Base-by-base conservation (phyloP, 2,113 vertebrate genomes). In the Pyrgilauda ruficollis region DNA sequence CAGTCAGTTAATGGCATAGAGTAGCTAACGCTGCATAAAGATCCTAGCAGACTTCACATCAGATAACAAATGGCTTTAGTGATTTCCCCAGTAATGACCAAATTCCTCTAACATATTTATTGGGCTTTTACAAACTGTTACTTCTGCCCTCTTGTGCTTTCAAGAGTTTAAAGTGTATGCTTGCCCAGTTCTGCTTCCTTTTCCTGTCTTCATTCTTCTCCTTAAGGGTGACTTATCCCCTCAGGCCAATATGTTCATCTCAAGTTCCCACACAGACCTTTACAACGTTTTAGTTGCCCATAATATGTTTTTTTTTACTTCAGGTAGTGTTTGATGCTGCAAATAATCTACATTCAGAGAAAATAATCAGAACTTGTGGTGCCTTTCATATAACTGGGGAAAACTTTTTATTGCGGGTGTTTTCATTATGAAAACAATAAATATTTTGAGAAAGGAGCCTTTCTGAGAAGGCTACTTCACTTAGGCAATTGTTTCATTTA, bases 31-130 rank as follows among this genome's bases (percentile, higher is more conserved):
- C 53, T 69, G 31, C 18, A 2, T 62, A 66, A 69, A 49, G 53
- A 49, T 39, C 28, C 43, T 83, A 55, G 49, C 49, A 87, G 89
- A 13, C 58, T 87, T 69, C 37, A 15, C 18, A 58, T 58, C 66
- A 82, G 39, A 69, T 76, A 68, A 66, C 43, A 83, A 82, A 90
- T 50, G 18, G 35, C 35, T 85, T 89, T 44, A 91, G 67, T 31
- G 67, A 47, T 59, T 91, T 88, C 33, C 62, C 37, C 64, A 56
- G 33, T 55, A 94, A 67, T 44, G 77, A 74, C n/a, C 41, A 77
- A 93, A 85, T 91, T 83, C 81, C 22, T 94, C 55, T 77, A n/a
- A 73, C 22, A 10, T 76, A 47, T 80, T 91, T 81, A 67, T 47
- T 80, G 33, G 46, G 46, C 24, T 83, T 91, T 91, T 87, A 10